Conservation (phyloP, 2,888 invertebrate species). For the Epiperipatus broadwayi region DNA sequence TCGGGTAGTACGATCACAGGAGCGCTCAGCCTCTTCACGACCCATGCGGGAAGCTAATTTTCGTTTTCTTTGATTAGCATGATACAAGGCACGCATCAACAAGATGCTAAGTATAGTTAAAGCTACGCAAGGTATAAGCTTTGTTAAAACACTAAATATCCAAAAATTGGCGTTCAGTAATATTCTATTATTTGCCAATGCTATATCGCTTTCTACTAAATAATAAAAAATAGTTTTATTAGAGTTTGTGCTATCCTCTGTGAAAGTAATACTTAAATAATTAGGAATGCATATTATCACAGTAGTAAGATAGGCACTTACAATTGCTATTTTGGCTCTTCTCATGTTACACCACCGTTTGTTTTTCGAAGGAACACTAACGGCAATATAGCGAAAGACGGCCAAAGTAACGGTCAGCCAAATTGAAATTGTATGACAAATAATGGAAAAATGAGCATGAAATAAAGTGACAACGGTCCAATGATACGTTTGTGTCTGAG, state of each 20-base stretch:
- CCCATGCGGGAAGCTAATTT: too few relatives aligned
- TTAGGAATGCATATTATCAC: constrained; percentile 64
- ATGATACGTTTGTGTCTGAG: constrained; percentile 52
- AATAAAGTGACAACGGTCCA: constrained; percentile 71
- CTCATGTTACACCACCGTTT: constrained; percentile 59
- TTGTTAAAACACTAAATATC: constrained; percentile 78
- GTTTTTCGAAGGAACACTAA: constrained; percentile 60
- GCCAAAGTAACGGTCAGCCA: constrained; percentile 80
- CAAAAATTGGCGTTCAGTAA: constrained; percentile 49
- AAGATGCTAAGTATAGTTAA: constrained; percentile 37
- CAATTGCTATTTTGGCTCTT: constrained; percentile 52
- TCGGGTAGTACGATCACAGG: constrained; percentile 55
- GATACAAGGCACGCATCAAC: constrained; percentile 19
- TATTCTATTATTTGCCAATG: constrained; percentile 36
- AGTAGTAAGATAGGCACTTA: constrained; percentile 57
- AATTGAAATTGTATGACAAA: constrained; percentile 72
- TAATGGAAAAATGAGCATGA: constrained; percentile 71
- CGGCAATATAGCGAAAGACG: constrained; percentile 62
- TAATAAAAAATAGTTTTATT: too few relatives aligned
- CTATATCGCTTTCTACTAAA: constrained; percentile 44
- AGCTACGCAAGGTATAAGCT: constrained; percentile 69
- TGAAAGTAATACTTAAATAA: too few relatives aligned
- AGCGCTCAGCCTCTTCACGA: constrained; percentile 11
- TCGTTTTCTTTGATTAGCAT: constrained; percentile 19
- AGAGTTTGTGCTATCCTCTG: too few relatives aligned